Conservation (phyloP, 1,140 invertebrate species). For the Laodelphax striatellus region DNA sequence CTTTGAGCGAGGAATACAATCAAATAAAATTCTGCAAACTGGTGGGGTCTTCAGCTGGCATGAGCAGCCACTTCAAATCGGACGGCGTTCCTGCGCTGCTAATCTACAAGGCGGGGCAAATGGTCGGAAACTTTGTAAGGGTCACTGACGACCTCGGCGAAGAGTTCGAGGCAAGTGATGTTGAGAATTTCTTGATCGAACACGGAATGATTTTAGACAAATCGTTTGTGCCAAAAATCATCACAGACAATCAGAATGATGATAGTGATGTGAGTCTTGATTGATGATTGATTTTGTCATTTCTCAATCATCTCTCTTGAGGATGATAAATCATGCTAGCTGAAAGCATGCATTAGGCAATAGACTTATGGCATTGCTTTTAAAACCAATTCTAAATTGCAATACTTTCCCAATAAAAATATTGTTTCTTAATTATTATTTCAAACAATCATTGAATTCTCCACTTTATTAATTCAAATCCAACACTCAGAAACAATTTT, state of each 20-base stretch:
- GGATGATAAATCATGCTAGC: no score
- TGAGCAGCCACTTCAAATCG: constrained; percentile 49
- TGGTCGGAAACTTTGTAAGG: constrained; percentile 88
- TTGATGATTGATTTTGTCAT: not conserved
- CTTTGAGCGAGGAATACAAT: constrained; percentile 70
- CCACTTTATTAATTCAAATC: no score
- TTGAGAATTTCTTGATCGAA: constrained; percentile 82
- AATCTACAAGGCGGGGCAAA: constrained; percentile 78
- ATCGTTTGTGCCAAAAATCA: constrained; percentile 32
- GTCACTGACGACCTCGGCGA: constrained; percentile 76
- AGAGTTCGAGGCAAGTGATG: constrained; percentile 82
- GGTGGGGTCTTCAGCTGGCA: constrained; percentile 44
- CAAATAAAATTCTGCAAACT: constrained; percentile 86
- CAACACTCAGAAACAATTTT: no score
- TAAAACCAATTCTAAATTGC: no score
- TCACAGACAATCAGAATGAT: constrained; percentile 19
- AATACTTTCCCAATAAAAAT: no score
- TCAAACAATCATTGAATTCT: no score
- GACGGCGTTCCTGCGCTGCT: constrained; percentile 85
- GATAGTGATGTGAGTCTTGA: constrained; percentile 14
- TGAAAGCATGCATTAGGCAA: no score
- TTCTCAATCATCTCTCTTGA: no score
- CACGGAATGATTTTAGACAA: constrained; percentile 66
- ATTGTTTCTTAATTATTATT: no score
- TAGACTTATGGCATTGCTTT: no score